phyloP scores from a whole-genome alignment of 2,797 vertebrate genomes.

The Telmatherina bonti region DNA sequence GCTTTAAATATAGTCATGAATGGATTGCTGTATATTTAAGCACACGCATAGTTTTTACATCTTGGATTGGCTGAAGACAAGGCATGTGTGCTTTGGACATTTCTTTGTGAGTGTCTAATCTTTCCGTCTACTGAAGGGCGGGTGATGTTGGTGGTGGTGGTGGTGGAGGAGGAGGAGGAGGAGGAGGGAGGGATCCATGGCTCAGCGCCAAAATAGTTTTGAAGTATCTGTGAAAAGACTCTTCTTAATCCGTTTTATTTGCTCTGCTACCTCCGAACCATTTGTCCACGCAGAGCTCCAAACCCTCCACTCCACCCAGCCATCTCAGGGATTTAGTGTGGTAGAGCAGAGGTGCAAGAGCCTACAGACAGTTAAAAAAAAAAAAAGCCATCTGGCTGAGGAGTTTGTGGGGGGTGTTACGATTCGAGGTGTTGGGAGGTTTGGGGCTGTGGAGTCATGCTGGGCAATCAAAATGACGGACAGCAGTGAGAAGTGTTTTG shows the following conservation, averaged over 20 bases:
- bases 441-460: conserved; percentile 88
- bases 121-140: conserved; percentile 54
- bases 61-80: conserved; percentile 38
- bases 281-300: conserved; percentile 90
- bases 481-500: conserved; percentile 96
- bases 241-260: conserved; percentile 97
- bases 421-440: conserved; percentile 61
- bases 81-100: conserved; percentile 57
- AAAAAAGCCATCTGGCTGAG: conserved; percentile 93
- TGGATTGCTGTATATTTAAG: conserved; percentile 11
- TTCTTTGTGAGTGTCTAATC: conserved; percentile 69
- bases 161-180: not conserved
- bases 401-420: conserved; percentile 35
- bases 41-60: conserved; percentile 19
- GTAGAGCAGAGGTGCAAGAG: conserved; percentile 97
- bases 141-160: not conserved
- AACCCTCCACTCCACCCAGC: conserved; percentile 68
- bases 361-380: conserved; percentile 92
- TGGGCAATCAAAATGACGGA: conserved; percentile 97
- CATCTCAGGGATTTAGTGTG: conserved; percentile 89
- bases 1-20: conserved; percentile 3
- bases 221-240: conserved; percentile 88
- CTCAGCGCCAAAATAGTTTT: conserved; percentile 82
- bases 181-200: conserved; percentile 50
- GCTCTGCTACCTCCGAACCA: conserved; percentile 94